Evolutionary conservation across 2,888 invertebrate species (phyloP), one percentile per base, ranked within the genome.

Genomic region (Rhynchonema sp.): DNA sequence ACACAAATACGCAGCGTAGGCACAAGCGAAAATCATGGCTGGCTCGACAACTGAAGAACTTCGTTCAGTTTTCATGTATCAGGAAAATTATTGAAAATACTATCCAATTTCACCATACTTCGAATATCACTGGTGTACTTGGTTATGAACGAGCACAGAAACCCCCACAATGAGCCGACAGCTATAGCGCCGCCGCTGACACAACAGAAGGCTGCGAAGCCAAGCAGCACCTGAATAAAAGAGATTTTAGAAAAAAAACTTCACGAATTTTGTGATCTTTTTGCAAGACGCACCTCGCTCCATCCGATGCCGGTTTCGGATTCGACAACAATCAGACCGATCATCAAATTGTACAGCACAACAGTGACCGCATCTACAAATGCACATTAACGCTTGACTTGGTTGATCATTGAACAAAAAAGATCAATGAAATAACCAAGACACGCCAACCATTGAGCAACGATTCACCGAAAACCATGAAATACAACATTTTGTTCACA

Each of bases 381-480:
- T 49, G 38, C 17, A 38, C 38, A 38, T 38, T 38, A 13, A 13
- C 17, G 6, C 9, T 38, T 38, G 38, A 13, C 17, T 38, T 6
- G 17, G 17, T 6, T 38, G 17, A 13, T 38, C n/a, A 3, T n/a
- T 25, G n/a, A n/a, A n/a, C n/a, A n/a, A n/a, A n/a, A n/a, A n/a
- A n/a, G n/a, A n/a, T n/a, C n/a, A n/a, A n/a, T n/a, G n/a, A 53
- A 53, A 53, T 13, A 9, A n/a, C 23, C 23, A 9, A 55, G 29
- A 9, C n/a, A 17, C 30, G 58, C 67, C 65, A 68, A 78, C 79
- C 79, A 66, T 80, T 80, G 25, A 80, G 72, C 20, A 80, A 69
- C 1, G 79, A 79, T 67, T 80, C 80, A 30, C 80, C 80, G 69
- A 80, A 80, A 17, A 80, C 79, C 62, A 80, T 74, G 66, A 79